Evolutionary conservation across 37 sponge, comb jelly and placozoan genomes (phyloP), one percentile per base, ranked within the genome.

Genomic region (Petrosia ficiformis): DNA sequence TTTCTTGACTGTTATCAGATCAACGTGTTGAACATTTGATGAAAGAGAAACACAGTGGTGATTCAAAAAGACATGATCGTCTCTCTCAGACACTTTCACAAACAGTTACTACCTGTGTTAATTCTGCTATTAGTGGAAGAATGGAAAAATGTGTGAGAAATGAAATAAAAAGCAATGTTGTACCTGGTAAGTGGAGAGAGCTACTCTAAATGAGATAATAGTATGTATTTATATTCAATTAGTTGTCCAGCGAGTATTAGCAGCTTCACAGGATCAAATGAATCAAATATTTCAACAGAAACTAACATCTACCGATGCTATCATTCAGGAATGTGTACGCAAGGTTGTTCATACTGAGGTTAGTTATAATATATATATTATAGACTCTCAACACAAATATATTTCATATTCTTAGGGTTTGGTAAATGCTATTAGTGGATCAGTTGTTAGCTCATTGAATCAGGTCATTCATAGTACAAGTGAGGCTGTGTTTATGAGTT

Each of bases 71-170:
- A 24, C 76, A 75, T n/a, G 93, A 94, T 34, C 65, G 67, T 4
- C 72, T 94, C 29, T 52, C 59, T 3, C 22, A 73, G 30, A 30
- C 70, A 4, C 11, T 93, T 44, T 75, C 83, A 1, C 92, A 85
- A 44, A 71, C 80, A 1, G 44, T 87, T 24, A 68, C 73, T 2
- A 43, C 68, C 32, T n/a, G n/a, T n/a, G n/a, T n/a, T n/a, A n/a
- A n/a, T n/a, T n/a, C n/a, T n/a, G 78, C 85, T 44, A 77, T 93
- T 24, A 59, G 81, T 14, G 58, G 76, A 42, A 88, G 81, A 63
- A 66, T 94, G 77, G 95, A 94, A 25, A 86, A 90, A 41, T 63
- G 77, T 34, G 82, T 94, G 54, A 94, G 87, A 76, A 48, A 54
- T 21, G 95, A 94, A 54, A 87, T 91, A 78, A 94, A 83, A 70